These are phyloP conservation scores for Microhierax caerulescens DNA, from an alignment of 2,797 vertebrate species.

Conservation along the genomic window DNA sequence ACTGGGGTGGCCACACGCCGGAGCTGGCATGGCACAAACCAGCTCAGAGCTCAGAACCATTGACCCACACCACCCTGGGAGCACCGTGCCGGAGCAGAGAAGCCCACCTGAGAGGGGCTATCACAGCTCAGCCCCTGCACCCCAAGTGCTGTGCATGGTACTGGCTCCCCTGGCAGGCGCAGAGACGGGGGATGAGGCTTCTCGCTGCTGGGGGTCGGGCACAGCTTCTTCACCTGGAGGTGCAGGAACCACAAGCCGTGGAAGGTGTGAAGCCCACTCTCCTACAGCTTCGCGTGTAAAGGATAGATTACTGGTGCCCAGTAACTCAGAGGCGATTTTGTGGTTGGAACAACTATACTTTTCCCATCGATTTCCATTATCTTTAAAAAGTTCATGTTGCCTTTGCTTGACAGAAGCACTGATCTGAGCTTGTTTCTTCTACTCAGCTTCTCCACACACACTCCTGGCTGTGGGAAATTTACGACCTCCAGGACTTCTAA, in stretches of 20 bases:
- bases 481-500: background rate
- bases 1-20: accelerated
- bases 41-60: accelerated
- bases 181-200: background rate
- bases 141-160: accelerated
- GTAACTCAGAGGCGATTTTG: background rate
- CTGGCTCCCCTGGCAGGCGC: accelerated
- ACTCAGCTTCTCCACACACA: background rate
- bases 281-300: background rate
- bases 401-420: background rate
- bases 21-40: background rate
- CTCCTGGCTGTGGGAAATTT: background rate
- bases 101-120: background rate
- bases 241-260: background rate
- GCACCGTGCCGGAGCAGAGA: accelerated
- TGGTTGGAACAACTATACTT: background rate
- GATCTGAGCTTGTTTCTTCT: background rate
- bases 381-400: background rate
- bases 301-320: background rate
- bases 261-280: background rate
- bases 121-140: accelerated
- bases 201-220: accelerated
- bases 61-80: accelerated
- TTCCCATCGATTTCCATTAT: background rate
- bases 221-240: accelerated